phyloP scores from a whole-genome alignment of 1,140 invertebrate species.

The Macrosteles quadrilineatus region DNA sequence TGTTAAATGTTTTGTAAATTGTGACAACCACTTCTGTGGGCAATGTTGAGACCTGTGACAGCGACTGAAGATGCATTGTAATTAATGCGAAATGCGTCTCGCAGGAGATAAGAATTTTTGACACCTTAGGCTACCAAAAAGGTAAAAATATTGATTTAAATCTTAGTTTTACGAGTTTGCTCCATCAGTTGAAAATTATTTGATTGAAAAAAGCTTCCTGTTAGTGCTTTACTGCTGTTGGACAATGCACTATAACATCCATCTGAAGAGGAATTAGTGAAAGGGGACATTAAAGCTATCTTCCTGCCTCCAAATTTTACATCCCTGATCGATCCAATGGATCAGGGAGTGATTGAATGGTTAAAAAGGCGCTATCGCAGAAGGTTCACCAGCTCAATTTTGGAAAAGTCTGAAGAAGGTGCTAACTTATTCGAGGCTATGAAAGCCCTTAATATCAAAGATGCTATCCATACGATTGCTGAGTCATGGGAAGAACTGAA shows the following conservation, averaged over 20 bases:
- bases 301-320: background rate
- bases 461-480: too few relatives aligned
- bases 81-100: too few relatives aligned
- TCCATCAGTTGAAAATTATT: background rate
- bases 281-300: background rate
- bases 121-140: too few relatives aligned
- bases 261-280: background rate
- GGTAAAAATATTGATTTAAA: too few relatives aligned
- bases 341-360: background rate
- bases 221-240: background rate
- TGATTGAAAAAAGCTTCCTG: background rate
- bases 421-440: background rate
- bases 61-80: too few relatives aligned
- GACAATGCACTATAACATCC: background rate
- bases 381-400: background rate
- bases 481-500: too few relatives aligned
- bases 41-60: too few relatives aligned
- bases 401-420: background rate
- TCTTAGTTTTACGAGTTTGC: background rate
- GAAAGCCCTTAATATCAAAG: too few relatives aligned
- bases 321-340: background rate
- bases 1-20: too few relatives aligned
- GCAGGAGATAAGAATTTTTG: too few relatives aligned
- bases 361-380: background rate
- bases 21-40: too few relatives aligned